These are phyloP conservation scores for Gymnarchus niloticus DNA, from an alignment of 2,113 vertebrate species.

Conservation along the genomic window DNA sequence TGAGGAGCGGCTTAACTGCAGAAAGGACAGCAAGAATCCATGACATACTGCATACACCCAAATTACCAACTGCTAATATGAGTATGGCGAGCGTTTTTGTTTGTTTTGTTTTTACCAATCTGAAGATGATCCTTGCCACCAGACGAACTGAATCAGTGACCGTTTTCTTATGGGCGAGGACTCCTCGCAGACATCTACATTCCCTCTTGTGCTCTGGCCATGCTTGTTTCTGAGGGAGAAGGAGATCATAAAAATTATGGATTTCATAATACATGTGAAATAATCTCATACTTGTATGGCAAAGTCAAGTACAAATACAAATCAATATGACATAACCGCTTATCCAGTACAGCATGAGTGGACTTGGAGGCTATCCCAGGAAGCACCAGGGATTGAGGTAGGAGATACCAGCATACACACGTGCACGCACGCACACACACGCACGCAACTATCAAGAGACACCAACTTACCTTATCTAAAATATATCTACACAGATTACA, in stretches of 20 bases:
- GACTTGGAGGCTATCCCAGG: no score
- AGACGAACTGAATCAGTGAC: conserved; percentile 88
- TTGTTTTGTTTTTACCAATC: conserved; percentile 58
- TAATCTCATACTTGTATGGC: neutral
- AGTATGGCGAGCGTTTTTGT: neutral
- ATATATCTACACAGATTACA: no score
- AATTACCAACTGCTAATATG: neutral
- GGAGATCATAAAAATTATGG: neutral
- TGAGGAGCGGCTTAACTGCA: conserved; percentile 63
- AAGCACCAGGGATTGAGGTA: no score
- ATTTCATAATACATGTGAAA: neutral
- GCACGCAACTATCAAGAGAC: no score
- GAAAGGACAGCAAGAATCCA: conserved; percentile 22
- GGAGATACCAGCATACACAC: neutral
- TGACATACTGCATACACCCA: neutral
- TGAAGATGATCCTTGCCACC: conserved; percentile 78
- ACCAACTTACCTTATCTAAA: no score
- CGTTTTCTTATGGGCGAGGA: conserved; percentile 62
- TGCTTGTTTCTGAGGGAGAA: conserved; percentile 69
- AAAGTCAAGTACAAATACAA: neutral
- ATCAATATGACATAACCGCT: neutral
- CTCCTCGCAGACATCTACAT: conserved; percentile 74
- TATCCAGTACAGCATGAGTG: neutral
- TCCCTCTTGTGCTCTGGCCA: conserved; percentile 85
- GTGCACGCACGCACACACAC: neutral